Conservation (phyloP, 2,797 vertebrate genomes). For the Halcyon smyrnensis region DNA sequence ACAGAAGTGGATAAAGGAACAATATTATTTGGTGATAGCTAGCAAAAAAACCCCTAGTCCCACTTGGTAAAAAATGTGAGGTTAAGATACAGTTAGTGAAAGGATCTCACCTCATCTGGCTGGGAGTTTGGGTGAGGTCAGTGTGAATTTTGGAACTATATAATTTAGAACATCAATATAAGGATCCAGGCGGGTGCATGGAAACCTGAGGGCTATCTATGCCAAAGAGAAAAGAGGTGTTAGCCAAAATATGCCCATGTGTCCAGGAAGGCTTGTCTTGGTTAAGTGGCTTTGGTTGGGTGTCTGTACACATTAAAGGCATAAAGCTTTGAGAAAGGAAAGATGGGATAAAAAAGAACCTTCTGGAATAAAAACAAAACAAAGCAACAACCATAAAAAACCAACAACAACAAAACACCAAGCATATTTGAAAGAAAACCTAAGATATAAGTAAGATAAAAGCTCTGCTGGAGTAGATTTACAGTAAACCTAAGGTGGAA, state of each 20-base stretch:
- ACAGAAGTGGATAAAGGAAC: neutral
- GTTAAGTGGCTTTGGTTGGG: neutral
- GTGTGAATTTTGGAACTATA: rapidly evolving
- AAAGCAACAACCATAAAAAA: neutral
- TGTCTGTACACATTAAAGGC: neutral
- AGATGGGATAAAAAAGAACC: neutral
- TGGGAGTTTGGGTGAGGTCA: neutral
- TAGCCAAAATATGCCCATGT: neutral
- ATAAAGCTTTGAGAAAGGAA: neutral
- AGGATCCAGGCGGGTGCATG: neutral
- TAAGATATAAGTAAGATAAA: neutral
- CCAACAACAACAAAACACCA: too few species aligned
- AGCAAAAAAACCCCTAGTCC: neutral
- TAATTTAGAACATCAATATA: neutral
- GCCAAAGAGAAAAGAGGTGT: neutral
- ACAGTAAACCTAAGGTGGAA: neutral
- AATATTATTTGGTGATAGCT: neutral
- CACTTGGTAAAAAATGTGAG: neutral
- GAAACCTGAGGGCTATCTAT: neutral
- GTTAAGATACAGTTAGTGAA: neutral
- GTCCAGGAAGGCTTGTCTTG: neutral
- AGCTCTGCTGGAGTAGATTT: neutral
- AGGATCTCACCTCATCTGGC: neutral
- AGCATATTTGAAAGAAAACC: neutral
- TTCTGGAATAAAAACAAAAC: neutral